A percentile compares a stretch with the other conserved stretches of the same genome.
These are phyloP conservation scores for Thaumatotibia leucotreta DNA, from an alignment of 1,140 invertebrate genomes.

Conservation along the genomic window DNA sequence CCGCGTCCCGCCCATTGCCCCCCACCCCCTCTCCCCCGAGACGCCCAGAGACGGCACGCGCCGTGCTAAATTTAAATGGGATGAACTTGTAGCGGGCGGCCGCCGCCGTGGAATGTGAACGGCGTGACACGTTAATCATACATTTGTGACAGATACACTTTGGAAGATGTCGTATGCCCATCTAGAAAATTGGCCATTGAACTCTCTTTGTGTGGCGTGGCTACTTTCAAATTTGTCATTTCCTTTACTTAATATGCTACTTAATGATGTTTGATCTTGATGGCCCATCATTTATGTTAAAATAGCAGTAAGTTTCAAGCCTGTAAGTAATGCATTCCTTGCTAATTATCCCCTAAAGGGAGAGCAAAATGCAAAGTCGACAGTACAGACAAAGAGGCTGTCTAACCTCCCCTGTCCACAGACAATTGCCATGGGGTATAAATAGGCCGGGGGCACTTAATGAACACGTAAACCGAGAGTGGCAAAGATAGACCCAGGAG, in stretches of 20 bases:
- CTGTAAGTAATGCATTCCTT: background rate
- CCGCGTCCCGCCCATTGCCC: slow-evolving; percentile 52
- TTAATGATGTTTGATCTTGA: slow-evolving; percentile 1
- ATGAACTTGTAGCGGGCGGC: slow-evolving; percentile 70
- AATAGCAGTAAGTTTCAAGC: background rate
- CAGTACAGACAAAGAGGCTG: slow-evolving; percentile 50
- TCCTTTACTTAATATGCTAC: slow-evolving; percentile 17
- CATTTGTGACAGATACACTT: slow-evolving; percentile 66
- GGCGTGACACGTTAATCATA: slow-evolving; percentile 68
- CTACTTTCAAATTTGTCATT: slow-evolving; percentile 15
- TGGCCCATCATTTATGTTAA: background rate
- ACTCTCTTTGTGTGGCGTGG: slow-evolving; percentile 30
- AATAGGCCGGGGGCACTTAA: slow-evolving; percentile 59
- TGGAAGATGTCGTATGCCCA: slow-evolving; percentile 41
- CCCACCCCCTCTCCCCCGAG: slow-evolving; percentile 28
- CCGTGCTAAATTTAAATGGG: slow-evolving; percentile 72
- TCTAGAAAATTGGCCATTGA: slow-evolving; percentile 25
- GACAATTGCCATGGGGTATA: slow-evolving; percentile 51
- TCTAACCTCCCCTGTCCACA: slow-evolving; percentile 44
- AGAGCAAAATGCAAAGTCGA: slow-evolving; percentile 51
- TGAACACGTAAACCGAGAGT: slow-evolving; percentile 56
- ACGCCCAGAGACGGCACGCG: slow-evolving; percentile 59
- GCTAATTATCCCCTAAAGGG: slow-evolving; percentile 20
- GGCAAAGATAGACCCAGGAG: slow-evolving; percentile 34
- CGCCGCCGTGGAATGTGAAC: slow-evolving; percentile 56